Evolutionary conservation across 2,888 invertebrate species (phyloP), one percentile per base, ranked within the genome.

Genomic region (Nasonovia ribisnigri): DNA sequence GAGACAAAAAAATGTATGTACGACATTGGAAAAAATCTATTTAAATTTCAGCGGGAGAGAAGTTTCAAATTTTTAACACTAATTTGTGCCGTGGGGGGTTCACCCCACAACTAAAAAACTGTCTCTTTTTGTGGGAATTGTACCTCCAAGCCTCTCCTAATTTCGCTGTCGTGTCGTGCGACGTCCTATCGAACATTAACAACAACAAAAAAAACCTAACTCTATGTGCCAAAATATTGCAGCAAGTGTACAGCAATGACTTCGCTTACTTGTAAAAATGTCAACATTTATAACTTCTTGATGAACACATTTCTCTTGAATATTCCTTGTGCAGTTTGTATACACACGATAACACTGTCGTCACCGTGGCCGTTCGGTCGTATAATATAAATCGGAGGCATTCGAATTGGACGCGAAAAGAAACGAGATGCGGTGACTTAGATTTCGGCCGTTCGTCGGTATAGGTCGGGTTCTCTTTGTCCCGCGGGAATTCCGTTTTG

Each of bases 401-500:
- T 48, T 90, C 36, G n/a, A 10, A 60, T 89, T 20, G 3, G 60
- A n/a, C 60, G 5, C 29, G 24, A 67, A 67, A 48, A 67, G 57
- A 89, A 89, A 60, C 43, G 54, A 89, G 29, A 42, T 29, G 29
- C 88, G 51, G 60, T 46, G 88, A 88, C 88, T 54, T 51, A 20
- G 89, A 46, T 46, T 90, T 60, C n/a, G 48, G 36, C 36, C n/a
- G 77, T 77, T 77, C 24, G 77, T 90, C 90, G 36, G 36, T 11
- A 84, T 16, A 24, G 20, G 77, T 77, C 20, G 77, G 6, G 77
- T 77, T 42, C 0, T 20, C 8, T 20, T 20, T 5, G 84, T 54
- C 91, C 24, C 54, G 26, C 91, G 84, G 84, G 90, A 36, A 77
- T 90, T 48, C 26, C 77, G 51, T 36, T 90, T 90, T 84, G 20